These are phyloP conservation scores for Orchesella flavescens DNA, from an alignment of 2,888 invertebrate species.

Conservation along the genomic window DNA sequence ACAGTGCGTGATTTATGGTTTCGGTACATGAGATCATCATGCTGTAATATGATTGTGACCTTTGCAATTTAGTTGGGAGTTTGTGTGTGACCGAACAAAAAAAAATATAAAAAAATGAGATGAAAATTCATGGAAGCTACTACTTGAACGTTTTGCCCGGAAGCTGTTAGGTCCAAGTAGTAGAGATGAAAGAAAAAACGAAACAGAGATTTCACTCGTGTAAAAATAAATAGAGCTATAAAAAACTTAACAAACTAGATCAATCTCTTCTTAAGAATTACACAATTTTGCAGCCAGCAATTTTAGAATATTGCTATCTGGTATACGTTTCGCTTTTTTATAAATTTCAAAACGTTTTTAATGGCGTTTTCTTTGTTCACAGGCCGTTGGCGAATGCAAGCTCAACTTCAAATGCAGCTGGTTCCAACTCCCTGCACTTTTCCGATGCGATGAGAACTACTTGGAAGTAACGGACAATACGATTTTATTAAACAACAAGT, in stretches of 20 bases:
- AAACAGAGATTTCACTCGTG: no score
- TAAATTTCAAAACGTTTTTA: background rate
- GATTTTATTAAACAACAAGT: constrained; percentile 57
- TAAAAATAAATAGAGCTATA: no score
- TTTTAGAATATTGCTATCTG: no score
- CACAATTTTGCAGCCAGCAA: no score
- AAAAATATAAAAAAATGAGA: background rate
- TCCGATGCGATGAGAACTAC: constrained; percentile 69
- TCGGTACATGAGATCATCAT: constrained; percentile 30
- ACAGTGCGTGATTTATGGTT: constrained; percentile 36
- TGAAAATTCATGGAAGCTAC: background rate
- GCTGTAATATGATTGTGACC: background rate
- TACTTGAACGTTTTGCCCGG: background rate
- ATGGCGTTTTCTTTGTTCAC: background rate
- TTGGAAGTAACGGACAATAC: constrained; percentile 64
- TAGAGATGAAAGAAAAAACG: no score
- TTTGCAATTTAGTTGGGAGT: background rate
- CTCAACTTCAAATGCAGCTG: constrained; percentile 68
- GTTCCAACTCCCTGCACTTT: constrained; percentile 70
- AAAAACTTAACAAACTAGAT: no score
- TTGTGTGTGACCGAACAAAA: background rate
- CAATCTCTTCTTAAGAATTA: no score
- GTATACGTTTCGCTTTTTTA: no score
- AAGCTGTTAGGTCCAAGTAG: background rate
- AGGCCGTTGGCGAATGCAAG: constrained; percentile 67